Conservation (phyloP, 2,797 vertebrate species). For the Crenuchus spilurus region DNA sequence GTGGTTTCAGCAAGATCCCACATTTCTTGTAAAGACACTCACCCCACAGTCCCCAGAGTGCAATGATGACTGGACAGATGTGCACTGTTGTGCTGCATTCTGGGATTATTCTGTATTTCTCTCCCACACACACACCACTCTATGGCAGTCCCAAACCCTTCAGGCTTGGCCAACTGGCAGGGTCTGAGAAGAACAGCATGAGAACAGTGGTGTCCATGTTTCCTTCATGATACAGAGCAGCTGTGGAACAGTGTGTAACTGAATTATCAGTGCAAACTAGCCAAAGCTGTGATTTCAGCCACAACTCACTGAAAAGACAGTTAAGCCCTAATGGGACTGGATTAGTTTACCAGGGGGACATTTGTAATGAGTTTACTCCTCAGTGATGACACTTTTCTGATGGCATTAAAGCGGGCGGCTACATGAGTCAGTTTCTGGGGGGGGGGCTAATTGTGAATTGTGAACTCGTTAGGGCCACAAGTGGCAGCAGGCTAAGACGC, state of each 20-base stretch:
- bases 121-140: conserved; percentile 58
- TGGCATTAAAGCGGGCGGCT: too few relatives aligned
- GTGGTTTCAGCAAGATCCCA: conserved; percentile 27
- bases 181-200: conserved; percentile 62
- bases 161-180: conserved; percentile 60
- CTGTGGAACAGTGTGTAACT: conserved; percentile 68
- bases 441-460: too few relatives aligned
- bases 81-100: conserved; percentile 18
- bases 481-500: too few relatives aligned
- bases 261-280: conserved; percentile 21
- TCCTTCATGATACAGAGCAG: conserved; percentile 67
- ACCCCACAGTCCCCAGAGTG: conserved; percentile 17
- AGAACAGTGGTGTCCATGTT: conserved; percentile 62
- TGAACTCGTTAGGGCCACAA: too few relatives aligned
- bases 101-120: conserved; percentile 16
- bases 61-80: conserved; percentile 48
- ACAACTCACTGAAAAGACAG: neutral
- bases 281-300: conserved; percentile 7
- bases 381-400: too few relatives aligned
- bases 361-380: too few relatives aligned
- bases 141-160: conserved; percentile 54
- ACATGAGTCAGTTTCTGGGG: too few relatives aligned
- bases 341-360: too few relatives aligned
- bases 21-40: conserved; percentile 28
- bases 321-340: too few relatives aligned